Conservation (phyloP, 2,888 invertebrate genomes). For the Apoda limacodes region DNA sequence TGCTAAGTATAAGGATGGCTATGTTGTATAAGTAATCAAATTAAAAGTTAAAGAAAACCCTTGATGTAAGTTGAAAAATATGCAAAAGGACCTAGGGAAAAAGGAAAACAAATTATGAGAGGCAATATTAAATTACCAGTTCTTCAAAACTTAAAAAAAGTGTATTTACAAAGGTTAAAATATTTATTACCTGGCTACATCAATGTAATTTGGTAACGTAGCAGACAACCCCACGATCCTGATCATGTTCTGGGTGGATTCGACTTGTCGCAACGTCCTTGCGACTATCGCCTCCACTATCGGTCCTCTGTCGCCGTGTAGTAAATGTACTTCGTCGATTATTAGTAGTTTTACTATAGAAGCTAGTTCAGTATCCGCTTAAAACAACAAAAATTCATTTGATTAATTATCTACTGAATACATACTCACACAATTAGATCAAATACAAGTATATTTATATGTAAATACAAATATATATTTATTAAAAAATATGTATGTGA, state of each 20-base stretch:
- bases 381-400: too few species aligned
- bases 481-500: too few species aligned
- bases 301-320: slow-evolving; percentile 97
- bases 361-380: slow-evolving; percentile 88
- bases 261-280: slow-evolving; percentile 91
- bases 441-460: too few species aligned
- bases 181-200: slow-evolving; percentile 90
- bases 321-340: slow-evolving; percentile 95
- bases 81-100: not conserved
- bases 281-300: slow-evolving; percentile 98
- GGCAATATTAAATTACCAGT: too few species aligned
- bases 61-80: not conserved
- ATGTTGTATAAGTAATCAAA: too few species aligned
- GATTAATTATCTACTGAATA: too few species aligned
- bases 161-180: too few species aligned
- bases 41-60: slow-evolving; percentile 2
- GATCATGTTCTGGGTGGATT: slow-evolving; percentile 93
- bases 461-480: too few species aligned
- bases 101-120: not conserved
- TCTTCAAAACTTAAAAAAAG: too few species aligned
- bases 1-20: too few species aligned
- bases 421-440: too few species aligned
- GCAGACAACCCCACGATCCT: slow-evolving; percentile 97
- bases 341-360: slow-evolving; percentile 93
- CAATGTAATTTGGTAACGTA: slow-evolving; percentile 96